A percentile compares a stretch with the other conserved stretches of the same genome.
These are phyloP conservation scores for Trichechus manatus DNA, from an alignment of 2,113 vertebrate species.

Conservation along the genomic window DNA sequence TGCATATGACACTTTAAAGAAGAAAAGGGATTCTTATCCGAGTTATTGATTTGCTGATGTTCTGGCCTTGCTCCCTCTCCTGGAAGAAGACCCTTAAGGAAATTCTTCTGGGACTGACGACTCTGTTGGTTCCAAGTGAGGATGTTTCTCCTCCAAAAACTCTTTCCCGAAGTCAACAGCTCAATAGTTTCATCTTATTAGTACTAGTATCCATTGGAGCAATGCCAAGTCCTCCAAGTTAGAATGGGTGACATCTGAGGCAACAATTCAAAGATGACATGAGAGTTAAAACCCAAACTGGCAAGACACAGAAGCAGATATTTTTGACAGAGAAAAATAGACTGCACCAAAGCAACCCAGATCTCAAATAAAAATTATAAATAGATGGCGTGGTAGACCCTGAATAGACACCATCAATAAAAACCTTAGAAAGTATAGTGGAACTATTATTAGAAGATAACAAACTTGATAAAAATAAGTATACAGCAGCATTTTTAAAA, in stretches of 20 bases:
- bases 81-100: no score
- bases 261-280: neutral
- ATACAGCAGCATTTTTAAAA: neutral
- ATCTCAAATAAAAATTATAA: neutral
- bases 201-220: neutral
- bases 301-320: neutral
- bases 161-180: neutral
- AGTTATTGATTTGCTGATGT: no score
- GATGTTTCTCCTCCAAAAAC: neutral
- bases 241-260: neutral
- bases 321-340: no score
- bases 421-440: neutral
- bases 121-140: neutral
- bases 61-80: neutral
- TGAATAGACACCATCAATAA: neutral
- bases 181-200: neutral
- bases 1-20: neutral
- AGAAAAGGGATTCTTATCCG: neutral
- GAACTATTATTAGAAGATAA: neutral
- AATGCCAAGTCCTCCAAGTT: neutral
- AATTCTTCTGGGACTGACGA: neutral
- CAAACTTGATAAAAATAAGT: neutral
- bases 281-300: neutral
- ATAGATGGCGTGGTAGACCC: accelerated
- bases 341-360: neutral